A percentile compares a stretch with the other conserved stretches of the same genome.
phyloP scores from a whole-genome alignment of 2,888 invertebrate genomes.

The Coelogynopora nodosa region DNA sequence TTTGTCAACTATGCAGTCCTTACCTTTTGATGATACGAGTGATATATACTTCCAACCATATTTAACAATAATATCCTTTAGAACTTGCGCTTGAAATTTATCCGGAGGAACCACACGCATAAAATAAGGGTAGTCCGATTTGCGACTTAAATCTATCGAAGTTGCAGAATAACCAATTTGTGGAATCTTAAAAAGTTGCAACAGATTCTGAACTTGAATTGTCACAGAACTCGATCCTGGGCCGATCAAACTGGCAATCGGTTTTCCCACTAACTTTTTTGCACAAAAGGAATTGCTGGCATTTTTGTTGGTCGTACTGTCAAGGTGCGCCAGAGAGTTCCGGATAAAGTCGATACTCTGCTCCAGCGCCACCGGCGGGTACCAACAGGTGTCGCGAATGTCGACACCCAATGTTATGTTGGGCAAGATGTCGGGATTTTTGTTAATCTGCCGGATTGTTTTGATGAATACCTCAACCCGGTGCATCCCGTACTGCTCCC shows the following conservation, averaged over 20 bases:
- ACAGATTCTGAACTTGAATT: conserved; percentile 70
- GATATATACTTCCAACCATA: conserved; percentile 76
- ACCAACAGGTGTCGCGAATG: conserved; percentile 78
- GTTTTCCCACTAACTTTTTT: conserved; percentile 46
- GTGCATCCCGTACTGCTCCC: conserved; percentile 75
- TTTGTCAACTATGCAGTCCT: too few species aligned
- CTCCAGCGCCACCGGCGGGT: conserved; percentile 74
- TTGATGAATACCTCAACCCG: conserved; percentile 66
- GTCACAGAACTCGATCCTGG: conserved; percentile 73
- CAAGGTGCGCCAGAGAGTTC: conserved; percentile 65
- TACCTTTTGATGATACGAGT: conserved; percentile 73
- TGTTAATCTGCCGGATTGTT: conserved; percentile 65
- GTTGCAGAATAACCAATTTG: conserved; percentile 77
- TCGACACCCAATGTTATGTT: conserved; percentile 69
- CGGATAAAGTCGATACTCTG: conserved; percentile 74
- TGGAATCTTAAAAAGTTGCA: conserved; percentile 69
- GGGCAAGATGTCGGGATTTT: conserved; percentile 66
- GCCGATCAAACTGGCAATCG: conserved; percentile 71
- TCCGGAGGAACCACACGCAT: conserved; percentile 76
- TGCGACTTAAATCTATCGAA: conserved; percentile 72
- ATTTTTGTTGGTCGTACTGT: conserved; percentile 43
- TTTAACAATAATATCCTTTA: conserved; percentile 65
- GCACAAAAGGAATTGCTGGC: conserved; percentile 15
- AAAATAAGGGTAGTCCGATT: conserved; percentile 73
- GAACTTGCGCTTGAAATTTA: conserved; percentile 72